Percentiles rank a stretch among this genome's conserved stretches.
These are phyloP conservation scores for Drosophila simulans DNA, from an alignment of 1,140 invertebrate species.

Conservation along the genomic window DNA sequence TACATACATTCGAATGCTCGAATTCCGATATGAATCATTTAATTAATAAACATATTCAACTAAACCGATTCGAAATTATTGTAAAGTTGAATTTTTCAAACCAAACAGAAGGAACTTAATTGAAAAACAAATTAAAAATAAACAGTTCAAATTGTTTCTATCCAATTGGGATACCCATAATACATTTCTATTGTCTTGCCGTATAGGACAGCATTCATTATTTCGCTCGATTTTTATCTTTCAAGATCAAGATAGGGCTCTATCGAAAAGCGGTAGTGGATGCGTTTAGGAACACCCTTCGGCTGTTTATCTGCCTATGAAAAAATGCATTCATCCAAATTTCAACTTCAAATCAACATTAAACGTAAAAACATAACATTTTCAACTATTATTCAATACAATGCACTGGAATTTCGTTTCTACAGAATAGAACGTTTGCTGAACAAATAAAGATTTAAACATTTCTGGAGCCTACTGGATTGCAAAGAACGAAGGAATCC, in stretches of 20 bases:
- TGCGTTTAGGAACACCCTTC: no score
- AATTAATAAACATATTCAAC: constrained; percentile 12
- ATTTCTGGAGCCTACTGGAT: no score
- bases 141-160: constrained; percentile 21
- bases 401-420: no score
- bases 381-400: no score
- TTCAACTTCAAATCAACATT: no score
- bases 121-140: constrained; percentile 45
- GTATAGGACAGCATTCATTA: background rate
- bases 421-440: no score
- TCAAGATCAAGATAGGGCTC: constrained; percentile 5
- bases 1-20: constrained; percentile 16
- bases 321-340: no score
- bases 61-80: constrained; percentile 66
- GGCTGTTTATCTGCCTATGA: no score
- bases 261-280: constrained; percentile 1
- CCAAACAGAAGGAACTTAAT: constrained; percentile 15
- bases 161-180: background rate
- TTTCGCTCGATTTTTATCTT: constrained; percentile 1
- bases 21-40: constrained; percentile 6
- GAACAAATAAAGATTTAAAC: no score
- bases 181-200: background rate
- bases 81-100: constrained; percentile 54
- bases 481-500: no score
- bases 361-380: no score